A percentile compares a stretch with the other conserved stretches of the same genome.
These are phyloP conservation scores for Hanleya hanleyi DNA, from an alignment of 2,888 invertebrate genomes.

Conservation along the genomic window DNA sequence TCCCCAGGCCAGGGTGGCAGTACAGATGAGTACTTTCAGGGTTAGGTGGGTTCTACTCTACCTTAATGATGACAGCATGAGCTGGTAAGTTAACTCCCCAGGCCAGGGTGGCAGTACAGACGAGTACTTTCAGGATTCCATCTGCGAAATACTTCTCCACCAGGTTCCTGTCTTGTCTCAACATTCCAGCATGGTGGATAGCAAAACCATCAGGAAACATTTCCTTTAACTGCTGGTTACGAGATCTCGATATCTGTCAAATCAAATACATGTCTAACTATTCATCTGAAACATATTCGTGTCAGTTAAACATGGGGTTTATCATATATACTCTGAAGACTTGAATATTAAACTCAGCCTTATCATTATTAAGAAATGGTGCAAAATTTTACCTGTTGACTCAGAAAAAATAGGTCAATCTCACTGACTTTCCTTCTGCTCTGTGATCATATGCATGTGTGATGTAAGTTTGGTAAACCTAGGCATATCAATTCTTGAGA, in stretches of 20 bases:
- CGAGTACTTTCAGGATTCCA: slow-evolving; percentile 89
- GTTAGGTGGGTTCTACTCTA: slow-evolving; percentile 70
- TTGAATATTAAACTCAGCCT: too few relatives aligned
- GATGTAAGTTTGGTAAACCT: too few relatives aligned
- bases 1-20: slow-evolving; percentile 99
- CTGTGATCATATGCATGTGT: too few relatives aligned
- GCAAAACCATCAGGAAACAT: slow-evolving; percentile 90
- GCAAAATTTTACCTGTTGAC: too few relatives aligned
- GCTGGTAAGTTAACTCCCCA: slow-evolving; percentile 99
- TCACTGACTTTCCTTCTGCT: too few relatives aligned
- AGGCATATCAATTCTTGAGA: too few relatives aligned
- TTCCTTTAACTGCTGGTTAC: slow-evolving; percentile 87
- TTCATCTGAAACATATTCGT: too few relatives aligned
- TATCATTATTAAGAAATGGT: too few relatives aligned
- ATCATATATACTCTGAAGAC: too few relatives aligned
- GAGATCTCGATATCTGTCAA: slow-evolving; percentile 58
- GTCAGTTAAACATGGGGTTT: too few relatives aligned
- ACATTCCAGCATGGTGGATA: slow-evolving; percentile 97
- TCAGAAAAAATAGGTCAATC: too few relatives aligned
- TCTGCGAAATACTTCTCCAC: slow-evolving; percentile 90
- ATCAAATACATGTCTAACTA: slow-evolving; percentile 7
- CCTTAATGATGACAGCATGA: slow-evolving; percentile 96
- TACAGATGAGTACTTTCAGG: slow-evolving; percentile 92
- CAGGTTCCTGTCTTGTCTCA: slow-evolving; percentile 86
- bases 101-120: slow-evolving; percentile 98